phyloP scores from a whole-genome alignment of 2,888 invertebrate genomes.

The Troides oblongomaculatus region DNA sequence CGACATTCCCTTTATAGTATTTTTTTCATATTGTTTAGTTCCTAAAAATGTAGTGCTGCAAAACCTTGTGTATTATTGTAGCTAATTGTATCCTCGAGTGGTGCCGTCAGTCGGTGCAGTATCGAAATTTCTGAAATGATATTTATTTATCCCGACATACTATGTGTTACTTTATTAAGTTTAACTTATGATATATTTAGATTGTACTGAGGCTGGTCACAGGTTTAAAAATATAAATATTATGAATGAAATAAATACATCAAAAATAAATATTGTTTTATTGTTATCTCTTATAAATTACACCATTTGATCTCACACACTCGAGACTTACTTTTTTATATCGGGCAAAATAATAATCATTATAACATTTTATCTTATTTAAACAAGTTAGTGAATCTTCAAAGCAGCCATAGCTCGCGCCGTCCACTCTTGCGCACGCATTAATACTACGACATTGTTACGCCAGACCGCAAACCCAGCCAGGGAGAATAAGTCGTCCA shows the following conservation, averaged over 20 bases:
- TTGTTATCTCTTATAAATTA: neutral
- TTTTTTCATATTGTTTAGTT: constrained; percentile 48
- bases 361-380: neutral
- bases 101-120: constrained; percentile 1
- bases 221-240: constrained; percentile 26
- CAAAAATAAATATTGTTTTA: constrained; percentile 31
- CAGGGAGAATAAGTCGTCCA: constrained; percentile 43
- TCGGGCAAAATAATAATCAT: constrained; percentile 4
- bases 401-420: constrained; percentile 39
- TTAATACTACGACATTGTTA: constrained; percentile 52
- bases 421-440: constrained; percentile 56
- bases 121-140: constrained; percentile 16
- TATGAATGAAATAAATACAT: constrained; percentile 38
- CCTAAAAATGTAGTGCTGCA: constrained; percentile 47
- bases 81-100: constrained; percentile 11
- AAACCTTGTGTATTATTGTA: constrained; percentile 44
- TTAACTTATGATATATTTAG: constrained; percentile 27
- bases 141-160: constrained; percentile 22
- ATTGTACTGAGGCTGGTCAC: constrained; percentile 32
- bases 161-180: constrained; percentile 12
- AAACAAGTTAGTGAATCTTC: constrained; percentile 1
- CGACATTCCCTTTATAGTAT: constrained; percentile 69
- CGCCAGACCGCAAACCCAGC: constrained; percentile 61
- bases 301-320: neutral
- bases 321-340: no score